These are phyloP conservation scores for Sanderia malayensis DNA, from an alignment of 30 jellyfish, hydroid and myxozoan genomes.

Conservation along the genomic window DNA sequence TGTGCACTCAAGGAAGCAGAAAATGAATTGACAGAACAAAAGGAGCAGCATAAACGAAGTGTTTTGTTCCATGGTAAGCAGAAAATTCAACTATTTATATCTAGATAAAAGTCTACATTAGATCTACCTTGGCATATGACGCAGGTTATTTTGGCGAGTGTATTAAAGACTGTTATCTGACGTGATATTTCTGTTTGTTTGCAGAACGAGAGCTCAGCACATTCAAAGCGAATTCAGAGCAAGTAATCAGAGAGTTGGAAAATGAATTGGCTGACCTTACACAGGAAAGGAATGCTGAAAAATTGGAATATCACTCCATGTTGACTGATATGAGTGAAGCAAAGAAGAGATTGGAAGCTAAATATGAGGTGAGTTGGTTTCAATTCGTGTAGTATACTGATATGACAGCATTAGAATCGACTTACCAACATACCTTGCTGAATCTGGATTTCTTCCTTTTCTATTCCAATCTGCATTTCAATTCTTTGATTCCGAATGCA, in stretches of 20 bases:
- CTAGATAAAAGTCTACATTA: too few species aligned
- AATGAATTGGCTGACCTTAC: slow-evolving; percentile 18
- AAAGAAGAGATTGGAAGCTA: slow-evolving; percentile 4
- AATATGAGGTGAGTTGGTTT: neutral
- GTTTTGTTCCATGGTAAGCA: neutral
- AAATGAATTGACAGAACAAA: neutral
- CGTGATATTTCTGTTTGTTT: neutral
- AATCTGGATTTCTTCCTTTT: neutral
- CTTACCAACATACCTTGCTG: too few species aligned
- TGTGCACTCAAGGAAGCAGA: neutral
- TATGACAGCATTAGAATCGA: too few species aligned
- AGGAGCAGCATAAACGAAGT: neutral
- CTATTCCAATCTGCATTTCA: neutral
- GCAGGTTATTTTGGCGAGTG: neutral
- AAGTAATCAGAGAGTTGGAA: slow-evolving; percentile 19
- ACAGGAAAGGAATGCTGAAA: slow-evolving; percentile 32
- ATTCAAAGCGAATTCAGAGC: neutral
- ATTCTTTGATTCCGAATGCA: too few species aligned
- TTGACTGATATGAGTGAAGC: slow-evolving; percentile 32
- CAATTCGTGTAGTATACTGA: neutral
- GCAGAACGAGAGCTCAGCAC: slow-evolving; percentile 8
- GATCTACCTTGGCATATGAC: too few species aligned
- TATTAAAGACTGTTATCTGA: neutral
- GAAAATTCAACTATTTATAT: too few species aligned
- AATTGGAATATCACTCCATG: slow-evolving; percentile 5